Percentiles rank a stretch among this genome's conserved stretches.
Conservation (phyloP, 2,113 vertebrate species). For the Forbesichthys papilliferus region DNA sequence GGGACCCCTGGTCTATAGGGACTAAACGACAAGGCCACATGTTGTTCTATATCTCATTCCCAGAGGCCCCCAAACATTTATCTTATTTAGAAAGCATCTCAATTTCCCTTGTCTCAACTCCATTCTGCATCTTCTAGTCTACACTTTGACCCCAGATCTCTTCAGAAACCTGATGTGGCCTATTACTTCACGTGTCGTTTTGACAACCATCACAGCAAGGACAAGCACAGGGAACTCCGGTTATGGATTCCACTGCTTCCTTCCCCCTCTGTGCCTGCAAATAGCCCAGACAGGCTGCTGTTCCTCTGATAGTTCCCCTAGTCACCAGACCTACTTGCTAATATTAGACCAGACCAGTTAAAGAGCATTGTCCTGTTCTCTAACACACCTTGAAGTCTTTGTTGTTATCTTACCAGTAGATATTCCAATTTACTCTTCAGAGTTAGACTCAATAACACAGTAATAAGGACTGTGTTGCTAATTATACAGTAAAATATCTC, state of each 20-base stretch:
- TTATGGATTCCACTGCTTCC: slow-evolving; percentile 50
- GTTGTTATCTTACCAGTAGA: too few species aligned
- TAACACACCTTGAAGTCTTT: slow-evolving; percentile 1
- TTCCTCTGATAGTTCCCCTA: slow-evolving; percentile 26
- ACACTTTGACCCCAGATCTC: not conserved
- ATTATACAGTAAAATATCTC: slow-evolving; percentile 48
- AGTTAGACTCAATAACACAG: too few species aligned
- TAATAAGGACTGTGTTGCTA: slow-evolving; percentile 53
- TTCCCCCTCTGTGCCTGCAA: slow-evolving; percentile 50
- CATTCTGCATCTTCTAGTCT: not conserved
- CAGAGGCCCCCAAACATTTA: slow-evolving; percentile 11
- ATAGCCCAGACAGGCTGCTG: slow-evolving; percentile 53
- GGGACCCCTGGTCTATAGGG: not conserved
- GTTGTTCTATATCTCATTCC: slow-evolving; percentile 11
- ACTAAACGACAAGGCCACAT: slow-evolving; percentile 27
- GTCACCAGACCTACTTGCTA: slow-evolving; percentile 60
- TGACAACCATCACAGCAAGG: slow-evolving; percentile 35
- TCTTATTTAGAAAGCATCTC: slow-evolving; percentile 18
- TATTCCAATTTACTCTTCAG: too few species aligned
- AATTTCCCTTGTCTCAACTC: not conserved
- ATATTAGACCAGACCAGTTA: slow-evolving; percentile 55
- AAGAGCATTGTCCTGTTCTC: slow-evolving; percentile 21
- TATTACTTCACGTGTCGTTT: slow-evolving; percentile 32
- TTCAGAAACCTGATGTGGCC: slow-evolving; percentile 9
- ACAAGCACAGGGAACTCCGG: slow-evolving; percentile 51